These are phyloP conservation scores for Orcinus orca DNA, from an alignment of 2,113 vertebrate species.

Conservation along the genomic window DNA sequence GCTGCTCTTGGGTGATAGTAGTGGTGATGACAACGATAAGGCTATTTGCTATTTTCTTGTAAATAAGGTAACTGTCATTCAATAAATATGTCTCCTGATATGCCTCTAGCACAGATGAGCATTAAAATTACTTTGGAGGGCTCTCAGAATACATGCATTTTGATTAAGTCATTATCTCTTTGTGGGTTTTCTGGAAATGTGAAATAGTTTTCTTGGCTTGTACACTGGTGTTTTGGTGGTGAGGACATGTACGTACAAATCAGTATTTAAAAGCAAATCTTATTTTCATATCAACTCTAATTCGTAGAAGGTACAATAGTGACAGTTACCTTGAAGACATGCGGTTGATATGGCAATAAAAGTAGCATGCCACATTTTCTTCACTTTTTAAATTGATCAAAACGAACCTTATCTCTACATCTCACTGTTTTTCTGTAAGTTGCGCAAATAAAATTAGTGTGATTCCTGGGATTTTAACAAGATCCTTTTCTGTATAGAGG, in stretches of 20 bases:
- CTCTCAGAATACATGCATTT: slow-evolving; percentile 60
- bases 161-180: slow-evolving; percentile 62
- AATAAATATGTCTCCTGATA: slow-evolving; percentile 51
- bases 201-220: not conserved
- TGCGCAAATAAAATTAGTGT: not conserved
- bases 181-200: slow-evolving; percentile 14
- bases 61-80: slow-evolving; percentile 62
- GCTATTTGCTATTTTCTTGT: slow-evolving; percentile 63
- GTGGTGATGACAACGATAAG: slow-evolving; percentile 46
- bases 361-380: not conserved
- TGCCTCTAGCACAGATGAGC: slow-evolving; percentile 30
- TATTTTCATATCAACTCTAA: not conserved
- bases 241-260: not conserved
- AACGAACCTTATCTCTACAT: not conserved
- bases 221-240: not conserved
- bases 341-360: not conserved
- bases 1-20: not conserved
- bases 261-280: slow-evolving; percentile 18
- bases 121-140: slow-evolving; percentile 64
- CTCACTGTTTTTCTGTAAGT: not conserved
- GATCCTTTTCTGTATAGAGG: not conserved
- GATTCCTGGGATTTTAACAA: slow-evolving; percentile 52
- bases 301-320: not conserved
- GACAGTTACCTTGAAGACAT: not conserved
- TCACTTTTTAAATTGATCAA: slow-evolving; percentile 13